phyloP scores from a whole-genome alignment of 2,797 vertebrate genomes.

The Rhabdomys pumilio region DNA sequence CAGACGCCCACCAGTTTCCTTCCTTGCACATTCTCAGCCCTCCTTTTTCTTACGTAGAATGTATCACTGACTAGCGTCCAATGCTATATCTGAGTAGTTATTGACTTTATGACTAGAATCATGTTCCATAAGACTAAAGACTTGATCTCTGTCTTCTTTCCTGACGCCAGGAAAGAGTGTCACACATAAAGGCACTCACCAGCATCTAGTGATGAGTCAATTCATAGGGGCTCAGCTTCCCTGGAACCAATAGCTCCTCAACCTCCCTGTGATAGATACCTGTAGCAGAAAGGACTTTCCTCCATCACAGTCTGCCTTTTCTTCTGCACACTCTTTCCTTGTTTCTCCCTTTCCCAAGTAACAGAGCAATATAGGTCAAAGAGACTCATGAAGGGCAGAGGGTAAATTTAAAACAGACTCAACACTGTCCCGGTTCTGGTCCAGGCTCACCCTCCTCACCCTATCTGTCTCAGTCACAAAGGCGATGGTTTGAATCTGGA shows the following conservation, averaged over 20 bases:
- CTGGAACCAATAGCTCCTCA: not conserved
- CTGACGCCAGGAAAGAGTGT: not conserved
- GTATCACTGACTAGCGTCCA: not conserved
- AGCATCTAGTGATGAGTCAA: not conserved
- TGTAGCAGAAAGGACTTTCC: not conserved
- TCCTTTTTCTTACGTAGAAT: not conserved
- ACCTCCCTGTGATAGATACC: rapidly evolving
- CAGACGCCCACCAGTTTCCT: not conserved
- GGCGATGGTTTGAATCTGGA: not conserved
- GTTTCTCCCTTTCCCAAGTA: not conserved
- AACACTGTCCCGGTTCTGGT: rapidly evolving
- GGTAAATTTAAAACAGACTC: not conserved
- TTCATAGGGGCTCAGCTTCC: not conserved
- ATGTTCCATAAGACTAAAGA: not conserved
- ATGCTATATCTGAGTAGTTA: not conserved
- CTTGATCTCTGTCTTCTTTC: not conserved
- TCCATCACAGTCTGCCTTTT: not conserved
- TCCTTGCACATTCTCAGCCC: not conserved
- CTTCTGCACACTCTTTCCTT: not conserved
- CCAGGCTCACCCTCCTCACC: rapidly evolving
- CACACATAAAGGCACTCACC: not conserved
- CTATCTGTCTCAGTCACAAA: not conserved
- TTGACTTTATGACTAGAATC: not conserved
- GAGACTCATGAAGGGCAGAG: not conserved
- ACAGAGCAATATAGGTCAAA: not conserved